These are phyloP conservation scores for Harmothoe impar DNA, from an alignment of 2,888 invertebrate genomes.

Conservation along the genomic window DNA sequence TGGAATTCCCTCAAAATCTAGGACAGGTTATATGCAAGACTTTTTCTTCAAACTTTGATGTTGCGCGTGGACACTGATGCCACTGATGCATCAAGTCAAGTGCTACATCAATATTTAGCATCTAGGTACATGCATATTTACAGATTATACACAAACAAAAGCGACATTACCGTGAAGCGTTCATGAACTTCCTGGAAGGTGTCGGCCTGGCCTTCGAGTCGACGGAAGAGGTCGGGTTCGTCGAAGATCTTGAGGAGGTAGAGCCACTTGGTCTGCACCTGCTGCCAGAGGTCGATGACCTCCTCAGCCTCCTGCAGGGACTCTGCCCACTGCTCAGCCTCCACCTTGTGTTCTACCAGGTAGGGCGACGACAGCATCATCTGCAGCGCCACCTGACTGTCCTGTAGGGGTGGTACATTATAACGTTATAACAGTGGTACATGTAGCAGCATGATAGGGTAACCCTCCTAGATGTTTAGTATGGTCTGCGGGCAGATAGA, in stretches of 20 bases:
- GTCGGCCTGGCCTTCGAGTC: conserved; percentile 73
- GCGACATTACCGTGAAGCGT: conserved; percentile 77
- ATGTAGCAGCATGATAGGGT: not conserved
- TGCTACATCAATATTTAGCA: too few species aligned
- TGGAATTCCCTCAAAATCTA: too few species aligned
- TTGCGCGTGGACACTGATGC: too few species aligned
- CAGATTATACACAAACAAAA: too few species aligned
- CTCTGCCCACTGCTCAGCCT: conserved; percentile 77
- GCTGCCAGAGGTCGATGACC: conserved; percentile 80
- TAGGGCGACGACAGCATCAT: conserved; percentile 79
- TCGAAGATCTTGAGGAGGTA: conserved; percentile 82
- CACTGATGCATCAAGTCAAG: too few species aligned
- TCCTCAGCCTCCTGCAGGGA: conserved; percentile 81
- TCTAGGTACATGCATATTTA: too few species aligned
- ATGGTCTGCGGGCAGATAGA: too few species aligned
- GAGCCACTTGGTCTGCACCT: conserved; percentile 82
- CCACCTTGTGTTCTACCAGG: conserved; percentile 78
- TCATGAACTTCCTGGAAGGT: conserved; percentile 79
- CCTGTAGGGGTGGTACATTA: too few species aligned
- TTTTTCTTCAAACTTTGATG: too few species aligned
- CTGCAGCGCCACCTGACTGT: conserved; percentile 76
- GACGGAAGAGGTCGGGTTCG: conserved; percentile 76
- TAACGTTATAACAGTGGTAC: too few species aligned
- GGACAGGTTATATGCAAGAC: too few species aligned
- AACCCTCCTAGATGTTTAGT: not conserved